Evolutionary conservation across 2,888 invertebrate genomes (phyloP).

Genomic region (Coleophora deauratella): DNA sequence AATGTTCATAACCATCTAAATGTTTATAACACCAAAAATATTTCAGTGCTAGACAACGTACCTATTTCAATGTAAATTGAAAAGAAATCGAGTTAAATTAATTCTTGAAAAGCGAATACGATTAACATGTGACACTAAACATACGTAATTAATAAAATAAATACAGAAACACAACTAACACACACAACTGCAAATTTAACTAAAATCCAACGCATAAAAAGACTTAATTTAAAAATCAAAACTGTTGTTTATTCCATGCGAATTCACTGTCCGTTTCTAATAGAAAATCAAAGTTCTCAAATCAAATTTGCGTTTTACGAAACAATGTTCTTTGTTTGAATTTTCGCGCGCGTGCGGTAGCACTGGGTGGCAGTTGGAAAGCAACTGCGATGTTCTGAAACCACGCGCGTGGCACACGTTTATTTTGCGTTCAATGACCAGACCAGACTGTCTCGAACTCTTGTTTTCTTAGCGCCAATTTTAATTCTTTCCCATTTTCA

Average conservation of each 20-base stretch:
- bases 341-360: slow-evolving; percentile 19
- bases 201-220: background rate
- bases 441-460: slow-evolving; percentile 23
- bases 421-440: slow-evolving; percentile 25
- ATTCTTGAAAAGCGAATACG: slow-evolving; percentile 2
- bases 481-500: slow-evolving; percentile 13
- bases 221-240: background rate
- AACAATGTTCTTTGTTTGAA: slow-evolving; percentile 32
- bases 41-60: background rate
- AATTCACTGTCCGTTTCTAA: background rate
- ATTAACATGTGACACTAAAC: slow-evolving; percentile 6
- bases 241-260: background rate
- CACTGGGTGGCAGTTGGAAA: slow-evolving; percentile 15
- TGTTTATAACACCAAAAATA: background rate
- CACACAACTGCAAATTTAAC: background rate
- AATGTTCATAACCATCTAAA: background rate
- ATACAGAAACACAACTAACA: background rate
- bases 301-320: background rate
- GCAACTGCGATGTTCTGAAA: slow-evolving; percentile 23
- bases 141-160: background rate
- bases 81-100: slow-evolving; percentile 2
- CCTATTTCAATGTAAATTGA: background rate
- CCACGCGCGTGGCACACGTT: background rate
- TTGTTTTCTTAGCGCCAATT: slow-evolving; percentile 18
- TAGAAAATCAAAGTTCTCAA: background rate